These are phyloP conservation scores for Helleia helle DNA, from an alignment of 2,888 invertebrate genomes.

Conservation along the genomic window DNA sequence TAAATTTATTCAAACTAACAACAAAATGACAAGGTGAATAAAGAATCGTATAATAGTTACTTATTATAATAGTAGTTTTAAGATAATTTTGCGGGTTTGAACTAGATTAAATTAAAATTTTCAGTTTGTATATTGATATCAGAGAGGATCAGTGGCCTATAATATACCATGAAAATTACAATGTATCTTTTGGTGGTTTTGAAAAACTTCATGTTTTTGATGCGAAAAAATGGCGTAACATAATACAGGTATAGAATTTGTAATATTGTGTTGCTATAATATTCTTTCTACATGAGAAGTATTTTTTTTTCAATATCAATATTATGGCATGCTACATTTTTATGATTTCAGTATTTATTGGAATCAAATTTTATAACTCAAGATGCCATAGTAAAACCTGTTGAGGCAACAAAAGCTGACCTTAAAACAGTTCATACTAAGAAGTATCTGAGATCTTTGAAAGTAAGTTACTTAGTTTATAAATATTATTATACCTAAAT, in stretches of 20 bases:
- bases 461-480: conserved; percentile 75
- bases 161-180: conserved; percentile 84
- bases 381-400: conserved; percentile 77
- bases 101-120: conserved; percentile 18
- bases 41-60: conserved; percentile 4
- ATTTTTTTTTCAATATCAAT: no score
- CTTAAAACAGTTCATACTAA: conserved; percentile 83
- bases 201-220: conserved; percentile 93
- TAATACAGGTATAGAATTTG: conserved; percentile 71
- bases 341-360: conserved; percentile 65
- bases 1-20: not conserved
- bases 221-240: conserved; percentile 88
- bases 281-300: no score
- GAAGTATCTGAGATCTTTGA: conserved; percentile 82
- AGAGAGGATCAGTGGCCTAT: conserved; percentile 81
- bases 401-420: conserved; percentile 81
- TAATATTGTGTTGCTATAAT: no score
- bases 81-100: not conserved
- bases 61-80: no score
- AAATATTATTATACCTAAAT: no score
- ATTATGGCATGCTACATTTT: no score
- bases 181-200: conserved; percentile 85
- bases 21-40: conserved; percentile 30
- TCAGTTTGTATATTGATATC: conserved; percentile 69
- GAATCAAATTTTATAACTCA: conserved; percentile 76